Evolutionary conservation across 2,888 invertebrate genomes (phyloP), one percentile per base, ranked within the genome.

Genomic region (Platycnemis pennipes): DNA sequence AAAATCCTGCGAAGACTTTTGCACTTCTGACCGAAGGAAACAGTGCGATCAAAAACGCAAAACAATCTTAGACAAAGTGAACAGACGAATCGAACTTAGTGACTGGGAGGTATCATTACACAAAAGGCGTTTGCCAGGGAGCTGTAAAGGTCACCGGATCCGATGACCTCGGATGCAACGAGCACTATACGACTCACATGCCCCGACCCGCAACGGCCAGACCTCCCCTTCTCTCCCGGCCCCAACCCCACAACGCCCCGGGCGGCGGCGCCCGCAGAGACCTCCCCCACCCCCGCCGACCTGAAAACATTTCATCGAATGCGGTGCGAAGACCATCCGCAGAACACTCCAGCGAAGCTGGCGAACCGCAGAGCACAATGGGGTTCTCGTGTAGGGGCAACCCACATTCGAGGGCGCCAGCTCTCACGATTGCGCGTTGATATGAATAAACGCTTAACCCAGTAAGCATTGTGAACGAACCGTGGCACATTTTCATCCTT

Each of bases 271-370:
- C 37, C 37, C 77, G 37, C 37, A 37, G 31, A 37, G 11, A 77
- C 77, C 0, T 13, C 77, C 77, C 77, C 26, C 77, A 26, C 37
- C 77, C 16, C 31, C 77, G 77, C 11, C 77, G 37, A 77, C 77
- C 77, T 77, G 37, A 77, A 77, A 63, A 37, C 31, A 77, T 77
- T 11, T 77, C 37, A 77, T 77, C 31, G 77, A 77, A 77, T 77
- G 77, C 77, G 37, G 31, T 37, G 77, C 31, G 77, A 77, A 77
- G 77, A 77, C 77, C 77, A 77, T 77, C 77, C 77, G 77, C 77
- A 77, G 31, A 77, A 37, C 77, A 77, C 77, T 77, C 37, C 31
- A 31, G 77, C 8, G 37, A 37, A 77, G 31, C 77, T 31, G 37
- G 77, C 31, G 37, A 37, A 77, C 77, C 77, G 77, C 77, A 77